Base-by-base conservation (phyloP, 1,140 invertebrate species). In the Telenomus remus region DNA sequence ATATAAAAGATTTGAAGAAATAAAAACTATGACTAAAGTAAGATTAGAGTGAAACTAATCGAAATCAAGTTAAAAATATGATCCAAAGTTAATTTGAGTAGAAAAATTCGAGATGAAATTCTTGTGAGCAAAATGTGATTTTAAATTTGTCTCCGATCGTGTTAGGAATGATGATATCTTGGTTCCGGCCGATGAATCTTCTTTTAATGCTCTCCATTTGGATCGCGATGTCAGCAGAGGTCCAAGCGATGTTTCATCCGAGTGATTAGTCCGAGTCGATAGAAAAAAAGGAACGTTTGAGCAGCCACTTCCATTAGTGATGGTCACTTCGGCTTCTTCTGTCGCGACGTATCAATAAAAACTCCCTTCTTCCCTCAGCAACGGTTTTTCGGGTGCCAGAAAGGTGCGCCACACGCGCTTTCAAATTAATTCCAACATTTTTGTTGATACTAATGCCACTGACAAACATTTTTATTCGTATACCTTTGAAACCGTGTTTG, bases 331-430 rank as follows among this genome's bases (percentile, higher is more conserved):
- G 74, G 71, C 73, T 71, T 70, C 74, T 68, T 76, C 79, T 75
- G 75, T 80, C 78, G 70, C 78, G 71, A 81, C 66, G 70, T 79
- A 79, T 81, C 80, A 79, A 80, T 81, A 80, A 81, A n/a, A 83
- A 75, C 76, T 7, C 7, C 68, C 57, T 37, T 33, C 13, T 12
- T 3, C 12, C 47, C 50, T 60, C 54, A 73, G 66, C 47, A 64
- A 71, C n/a, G n/a, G n/a, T n/a, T 78, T 74, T 79, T 75, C 71
- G 47, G 61, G 42, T 65, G 68, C 39, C 50, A 57, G 50, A 72
- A 64, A 75, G 76, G 71, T 75, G 66, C 53, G 63, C 61, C 76
- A 75, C 65, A 73, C 76, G 70, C 54, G 49, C 59, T 70, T 73
- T 56, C 55, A 68, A 71, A 78, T 73, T 78, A 78, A 73, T 65